These are phyloP conservation scores for Lamellibrachia luymesi DNA, from an alignment of 1,140 invertebrate species.

Conservation along the genomic window DNA sequence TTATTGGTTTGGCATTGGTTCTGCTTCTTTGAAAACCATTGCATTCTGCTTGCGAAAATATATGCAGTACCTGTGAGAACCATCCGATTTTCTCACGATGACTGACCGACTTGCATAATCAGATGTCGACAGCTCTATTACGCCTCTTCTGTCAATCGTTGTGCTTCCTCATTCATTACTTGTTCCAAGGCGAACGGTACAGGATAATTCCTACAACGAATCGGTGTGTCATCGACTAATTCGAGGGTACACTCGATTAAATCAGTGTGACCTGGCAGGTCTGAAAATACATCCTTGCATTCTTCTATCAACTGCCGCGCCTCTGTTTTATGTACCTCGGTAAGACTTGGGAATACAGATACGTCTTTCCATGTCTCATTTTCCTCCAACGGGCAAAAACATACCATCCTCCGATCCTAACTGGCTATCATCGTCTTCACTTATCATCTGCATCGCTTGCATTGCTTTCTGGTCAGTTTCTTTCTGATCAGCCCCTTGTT, in stretches of 20 bases:
- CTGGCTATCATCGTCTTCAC: no score
- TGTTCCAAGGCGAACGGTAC: no score
- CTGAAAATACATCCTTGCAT: conserved; percentile 17
- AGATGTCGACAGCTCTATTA: conserved; percentile 28
- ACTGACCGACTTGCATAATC: conserved; percentile 28
- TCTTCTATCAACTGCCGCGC: not conserved
- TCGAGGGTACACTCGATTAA: conserved; percentile 4
- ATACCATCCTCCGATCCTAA: no score
- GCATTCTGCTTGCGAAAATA: no score
- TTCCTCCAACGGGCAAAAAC: not conserved
- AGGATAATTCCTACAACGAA: conserved; percentile 3
- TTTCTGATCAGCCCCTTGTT: no score
- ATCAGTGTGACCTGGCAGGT: conserved; percentile 10
- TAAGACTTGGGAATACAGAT: not conserved
- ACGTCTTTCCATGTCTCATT: not conserved
- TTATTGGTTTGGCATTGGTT: conserved; percentile 14
- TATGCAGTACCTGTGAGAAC: conserved; percentile 23
- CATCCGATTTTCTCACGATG: conserved; percentile 24
- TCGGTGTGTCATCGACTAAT: not conserved
- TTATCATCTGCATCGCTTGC: no score
- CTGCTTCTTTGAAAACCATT: no score
- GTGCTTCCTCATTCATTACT: conserved; percentile 11
- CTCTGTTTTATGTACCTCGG: not conserved
- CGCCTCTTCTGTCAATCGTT: conserved; percentile 24
- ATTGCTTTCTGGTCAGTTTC: no score